Evolutionary conservation across 1,140 invertebrate genomes (phyloP), one percentile per base, ranked within the genome.

Genomic region (Marisa cornuarietis): DNA sequence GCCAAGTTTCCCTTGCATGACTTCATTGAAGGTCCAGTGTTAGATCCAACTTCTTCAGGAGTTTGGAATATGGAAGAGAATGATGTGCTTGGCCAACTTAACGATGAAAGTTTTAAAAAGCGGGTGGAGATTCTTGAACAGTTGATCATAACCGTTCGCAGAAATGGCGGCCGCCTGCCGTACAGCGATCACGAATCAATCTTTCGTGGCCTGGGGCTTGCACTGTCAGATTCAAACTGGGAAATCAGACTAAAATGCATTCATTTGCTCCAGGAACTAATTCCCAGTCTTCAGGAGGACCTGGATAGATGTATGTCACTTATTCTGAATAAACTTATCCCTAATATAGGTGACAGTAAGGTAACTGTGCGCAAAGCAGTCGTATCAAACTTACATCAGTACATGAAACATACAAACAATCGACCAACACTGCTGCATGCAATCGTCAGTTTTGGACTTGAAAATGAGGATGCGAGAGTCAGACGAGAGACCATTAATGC

Each of bases 241-340:
- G 88, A 91, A 76, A 89, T 91, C 49, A 79, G 90, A 26, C 77
- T 88, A 58, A 89, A 91, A 84, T 90, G 90, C 73, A 87, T 90
- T 20, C 86, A 90, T 58, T 83, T 91, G 22, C 87, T 91, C 42
- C 83, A 87, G 71, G 89, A 91, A 81, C 82, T 90, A 11, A 89
- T 91, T 52, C 90, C 90, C 7, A 84, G 86, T 71, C 87, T 90
- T 80, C 87, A 86, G 49, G 85, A 87, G 76, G 87, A 89, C n/a
- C 79, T 91, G 42, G 90, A 91, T 79, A 51, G 80, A 42, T 91
- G 88, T 79, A 90, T 91, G 89, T 82, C 83, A 20, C 79, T 89
- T 49, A 85, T 91, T 11, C 78, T 91, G 65, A 85, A 85, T 54
- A 87, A 87, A 68, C 77, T 91, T n/a, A 85, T 91, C 78, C 81